These are phyloP conservation scores for Poecile montanus DNA, from an alignment of 2,797 vertebrate species.

Conservation along the genomic window DNA sequence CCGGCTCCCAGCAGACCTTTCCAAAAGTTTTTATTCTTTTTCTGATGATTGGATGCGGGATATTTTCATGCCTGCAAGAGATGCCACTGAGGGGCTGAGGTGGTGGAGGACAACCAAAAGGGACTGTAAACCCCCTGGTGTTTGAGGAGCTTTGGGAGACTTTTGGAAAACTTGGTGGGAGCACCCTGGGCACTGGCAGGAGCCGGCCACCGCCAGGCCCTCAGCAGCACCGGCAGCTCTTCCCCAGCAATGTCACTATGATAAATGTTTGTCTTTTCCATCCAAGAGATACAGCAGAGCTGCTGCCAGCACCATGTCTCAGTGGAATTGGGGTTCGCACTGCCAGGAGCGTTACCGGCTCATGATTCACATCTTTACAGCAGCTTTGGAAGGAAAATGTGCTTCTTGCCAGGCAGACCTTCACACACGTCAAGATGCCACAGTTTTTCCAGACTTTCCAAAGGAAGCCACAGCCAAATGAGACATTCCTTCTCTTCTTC, in stretches of 20 bases:
- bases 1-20: neutral
- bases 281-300: constrained; percentile 18
- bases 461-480: constrained; percentile 28
- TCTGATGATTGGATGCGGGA: accelerated
- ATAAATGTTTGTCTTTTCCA: constrained; percentile 16
- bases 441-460: constrained; percentile 54
- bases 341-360: constrained; percentile 41
- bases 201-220: accelerated
- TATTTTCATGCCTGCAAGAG: neutral
- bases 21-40: neutral
- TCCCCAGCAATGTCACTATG: neutral
- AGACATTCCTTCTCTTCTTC: constrained; percentile 55
- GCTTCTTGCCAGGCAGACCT: constrained; percentile 1
- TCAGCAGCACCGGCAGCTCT: neutral
- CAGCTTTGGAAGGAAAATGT: constrained; percentile 51
- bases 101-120: neutral
- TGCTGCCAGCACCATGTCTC: neutral
- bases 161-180: neutral
- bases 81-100: accelerated
- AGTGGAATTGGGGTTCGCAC: neutral
- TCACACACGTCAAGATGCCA: neutral
- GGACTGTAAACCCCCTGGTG: neutral
- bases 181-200: neutral
- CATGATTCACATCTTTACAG: constrained; percentile 59
- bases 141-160: neutral